Conservation (phyloP, 23 tunicate genomes). For the Ciona savignyi region DNA sequence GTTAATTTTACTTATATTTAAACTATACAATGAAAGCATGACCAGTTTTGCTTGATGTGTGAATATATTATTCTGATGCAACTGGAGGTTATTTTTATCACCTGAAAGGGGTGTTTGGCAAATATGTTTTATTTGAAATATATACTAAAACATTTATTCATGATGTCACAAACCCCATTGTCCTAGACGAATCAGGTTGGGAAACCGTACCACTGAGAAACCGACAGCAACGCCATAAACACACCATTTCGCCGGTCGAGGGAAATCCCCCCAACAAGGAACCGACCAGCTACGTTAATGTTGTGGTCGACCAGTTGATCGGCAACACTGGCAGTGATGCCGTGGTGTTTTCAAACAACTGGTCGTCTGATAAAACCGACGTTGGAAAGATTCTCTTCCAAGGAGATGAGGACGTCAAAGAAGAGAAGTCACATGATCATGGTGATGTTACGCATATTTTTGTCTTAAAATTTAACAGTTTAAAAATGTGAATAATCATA, state of each 20-base stretch:
- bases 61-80: too few species aligned
- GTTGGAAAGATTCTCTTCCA: not conserved
- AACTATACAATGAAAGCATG: too few species aligned
- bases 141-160: not conserved
- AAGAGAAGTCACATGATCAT: too few species aligned
- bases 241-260: not conserved
- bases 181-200: slow-evolving; percentile 81
- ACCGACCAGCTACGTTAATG: slow-evolving; percentile 20
- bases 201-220: slow-evolving; percentile 61
- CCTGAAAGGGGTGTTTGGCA: too few species aligned
- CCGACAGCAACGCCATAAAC: slow-evolving; percentile 3
- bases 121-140: too few species aligned
- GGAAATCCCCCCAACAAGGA: not conserved
- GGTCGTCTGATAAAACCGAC: not conserved
- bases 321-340: not conserved
- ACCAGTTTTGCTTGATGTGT: too few species aligned
- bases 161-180: too few species aligned
- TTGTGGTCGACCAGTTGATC: slow-evolving; percentile 46
- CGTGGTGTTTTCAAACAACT: not conserved
- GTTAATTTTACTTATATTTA: too few species aligned
- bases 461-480: too few species aligned
- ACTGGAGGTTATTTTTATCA: too few species aligned
- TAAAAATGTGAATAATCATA: too few species aligned
- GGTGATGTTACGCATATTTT: too few species aligned
- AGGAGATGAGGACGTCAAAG: not conserved